Evolutionary conservation across 2,113 vertebrate species (phyloP), one percentile per base, ranked within the genome.

Genomic region (Scomber japonicus): DNA sequence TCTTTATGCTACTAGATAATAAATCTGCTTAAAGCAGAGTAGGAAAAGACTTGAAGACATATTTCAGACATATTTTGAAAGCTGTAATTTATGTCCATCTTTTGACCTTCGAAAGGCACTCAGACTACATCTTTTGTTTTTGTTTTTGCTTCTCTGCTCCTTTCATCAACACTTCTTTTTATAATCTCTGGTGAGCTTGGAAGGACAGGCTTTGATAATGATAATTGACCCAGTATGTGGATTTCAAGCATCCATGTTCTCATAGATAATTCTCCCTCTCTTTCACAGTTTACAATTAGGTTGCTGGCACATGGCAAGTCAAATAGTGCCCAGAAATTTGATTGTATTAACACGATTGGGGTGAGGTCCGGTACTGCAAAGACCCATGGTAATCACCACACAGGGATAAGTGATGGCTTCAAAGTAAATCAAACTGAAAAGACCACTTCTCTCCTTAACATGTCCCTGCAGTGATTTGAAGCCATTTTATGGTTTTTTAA

Each of bases 391-490:
- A 90, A 92, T 92, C 85, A 83, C 53, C 84, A 78, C 77, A 64
- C 55, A 71, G 50, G 75, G 83, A 88, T 88, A 88, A 89, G 74
- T 66, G 75, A 91, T 75, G 45, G 55, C 75, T 80, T 81, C 60
- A 78, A 86, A 91, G 81, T 90, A 82, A 88, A 92, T 94, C 86
- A 87, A 84, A 85, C 51, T 78, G 74, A 62, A 90, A 83, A 82
- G 78, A 80, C 53, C 48, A 21, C 3, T n/a, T 73, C 76, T 85
- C 65, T 67, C 57, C 73, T 83, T 79, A 83, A 84, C 53, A 63
- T 83, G 71, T 78, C 83, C 75, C 80, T 72, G 63, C 46, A 74
- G 69, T 85, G 71, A 87, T 90, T 88, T 86, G 62, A 86, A 74
- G 62, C 70, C 54, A 72, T 88, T 88, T 82, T 75, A 70, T 75